Percentiles rank a stretch among this genome's conserved stretches.
These are phyloP conservation scores for Montipora capitata DNA, from an alignment of 92 coral and sea anemone genomes.

Conservation along the genomic window DNA sequence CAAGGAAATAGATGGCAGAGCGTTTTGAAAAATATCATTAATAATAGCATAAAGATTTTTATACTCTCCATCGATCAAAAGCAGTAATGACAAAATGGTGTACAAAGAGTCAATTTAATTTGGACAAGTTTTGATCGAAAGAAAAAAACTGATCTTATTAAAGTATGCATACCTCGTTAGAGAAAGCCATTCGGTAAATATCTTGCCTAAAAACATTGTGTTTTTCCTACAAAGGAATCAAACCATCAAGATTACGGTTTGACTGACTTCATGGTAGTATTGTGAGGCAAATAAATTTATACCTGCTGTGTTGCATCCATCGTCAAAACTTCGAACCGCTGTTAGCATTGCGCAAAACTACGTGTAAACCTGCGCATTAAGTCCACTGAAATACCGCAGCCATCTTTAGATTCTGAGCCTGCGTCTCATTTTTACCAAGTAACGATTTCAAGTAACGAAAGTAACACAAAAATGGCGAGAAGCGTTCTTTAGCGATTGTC, in stretches of 20 bases:
- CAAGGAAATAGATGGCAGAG: too few species aligned
- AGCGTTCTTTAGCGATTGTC: too few species aligned
- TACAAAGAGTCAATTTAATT: too few species aligned
- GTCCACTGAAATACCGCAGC: slow-evolving; percentile 9
- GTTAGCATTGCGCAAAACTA: background rate
- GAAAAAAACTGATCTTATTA: background rate
- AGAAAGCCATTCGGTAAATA: slow-evolving; percentile 10
- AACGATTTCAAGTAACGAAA: too few species aligned
- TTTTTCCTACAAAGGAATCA: slow-evolving; percentile 2
- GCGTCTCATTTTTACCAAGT: background rate
- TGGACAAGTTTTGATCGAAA: slow-evolving; percentile 10
- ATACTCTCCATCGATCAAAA: too few species aligned
- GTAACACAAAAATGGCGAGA: too few species aligned
- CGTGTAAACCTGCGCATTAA: slow-evolving; percentile 19
- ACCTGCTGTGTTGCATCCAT: slow-evolving; percentile 59
- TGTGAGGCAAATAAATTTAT: background rate
- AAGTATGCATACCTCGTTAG: slow-evolving; percentile 31
- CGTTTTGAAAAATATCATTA: too few species aligned
- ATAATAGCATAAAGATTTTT: too few species aligned
- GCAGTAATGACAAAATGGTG: too few species aligned
- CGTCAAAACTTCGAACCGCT: background rate
- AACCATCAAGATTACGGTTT: background rate
- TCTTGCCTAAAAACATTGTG: slow-evolving; percentile 51
- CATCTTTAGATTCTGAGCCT: slow-evolving; percentile 2
- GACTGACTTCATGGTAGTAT: background rate